phyloP scores from a whole-genome alignment of 2,113 vertebrate genomes.

The Isichthys henryi region DNA sequence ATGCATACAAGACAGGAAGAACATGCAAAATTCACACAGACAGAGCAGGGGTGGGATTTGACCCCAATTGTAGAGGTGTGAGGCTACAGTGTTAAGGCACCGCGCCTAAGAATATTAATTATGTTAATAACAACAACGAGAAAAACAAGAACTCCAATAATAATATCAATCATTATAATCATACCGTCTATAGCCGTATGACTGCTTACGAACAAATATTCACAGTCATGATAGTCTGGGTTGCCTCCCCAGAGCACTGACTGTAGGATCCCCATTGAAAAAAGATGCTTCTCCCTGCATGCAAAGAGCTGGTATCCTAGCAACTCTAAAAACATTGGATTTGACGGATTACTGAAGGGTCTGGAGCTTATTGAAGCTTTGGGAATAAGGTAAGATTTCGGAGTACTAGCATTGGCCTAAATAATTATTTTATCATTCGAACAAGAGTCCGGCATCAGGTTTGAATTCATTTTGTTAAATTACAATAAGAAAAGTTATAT shows the following conservation, averaged over 20 bases:
- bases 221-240: neutral
- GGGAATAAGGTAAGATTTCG: slow-evolving; percentile 15
- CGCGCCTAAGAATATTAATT: neutral
- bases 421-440: neutral
- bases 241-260: neutral
- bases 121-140: neutral
- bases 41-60: neutral
- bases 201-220: neutral
- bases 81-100: neutral
- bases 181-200: neutral
- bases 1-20: neutral
- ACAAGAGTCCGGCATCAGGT: neutral
- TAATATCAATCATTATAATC: neutral
- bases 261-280: slow-evolving; percentile 11
- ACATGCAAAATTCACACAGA: neutral
- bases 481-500: neutral
- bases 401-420: neutral
- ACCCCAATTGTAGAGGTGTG: neutral
- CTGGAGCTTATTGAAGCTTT: neutral
- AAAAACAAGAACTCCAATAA: neutral
- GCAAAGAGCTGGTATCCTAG: slow-evolving; percentile 48
- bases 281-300: slow-evolving; percentile 30
- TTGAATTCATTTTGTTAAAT: neutral
- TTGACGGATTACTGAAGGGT: slow-evolving; percentile 9
- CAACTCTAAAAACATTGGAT: slow-evolving; percentile 48